Evolutionary conservation across 1,140 invertebrate species (phyloP), one percentile per base, ranked within the genome.

Genomic region (Drosophila lini): DNA sequence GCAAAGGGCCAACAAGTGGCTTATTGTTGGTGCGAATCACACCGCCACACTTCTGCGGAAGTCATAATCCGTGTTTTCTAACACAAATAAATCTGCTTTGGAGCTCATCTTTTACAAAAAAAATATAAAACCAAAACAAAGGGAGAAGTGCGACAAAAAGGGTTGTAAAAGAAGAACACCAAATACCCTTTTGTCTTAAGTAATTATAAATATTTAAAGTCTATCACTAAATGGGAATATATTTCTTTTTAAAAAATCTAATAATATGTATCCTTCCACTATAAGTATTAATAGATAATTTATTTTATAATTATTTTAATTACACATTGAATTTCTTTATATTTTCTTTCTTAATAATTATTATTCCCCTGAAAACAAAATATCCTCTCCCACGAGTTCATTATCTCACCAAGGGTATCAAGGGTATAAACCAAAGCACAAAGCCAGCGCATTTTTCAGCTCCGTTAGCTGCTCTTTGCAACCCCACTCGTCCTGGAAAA

Each of bases 71-170:
- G 61, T 76, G 77, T 69, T 50, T 53, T 81, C 58, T 48, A 75
- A 62, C 74, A 76, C 53, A 85, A 71, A 79, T 86, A 85, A 85
- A 82, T 85, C 82, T 63, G 82, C 60, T 71, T 38, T 55, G 31
- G 28, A 75, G 79, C 78, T 81, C 55, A 63, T 60, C 57, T 55
- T 58, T 16, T 36, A 34, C 25, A 36, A 34, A 71, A 64, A 64
- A 50, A 60, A 38, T 19, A 7, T 5, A 4, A 0, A 7, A 22
- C 5, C 25, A 48, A 42, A 22, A 34, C 3, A 50, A 41, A 48
- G 60, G 38, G 13, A 22, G 10, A 22, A 22, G 32, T 52, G 48
- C 0, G 3, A n/a, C 28, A 22, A 36, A n/a, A 28, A 10, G 5
- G 25, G 11, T 38, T 58, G 9, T 2, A 1, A 19, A 45, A 15